These are phyloP conservation scores for Manis javanica DNA, from an alignment of 2,797 vertebrate genomes.

Conservation along the genomic window DNA sequence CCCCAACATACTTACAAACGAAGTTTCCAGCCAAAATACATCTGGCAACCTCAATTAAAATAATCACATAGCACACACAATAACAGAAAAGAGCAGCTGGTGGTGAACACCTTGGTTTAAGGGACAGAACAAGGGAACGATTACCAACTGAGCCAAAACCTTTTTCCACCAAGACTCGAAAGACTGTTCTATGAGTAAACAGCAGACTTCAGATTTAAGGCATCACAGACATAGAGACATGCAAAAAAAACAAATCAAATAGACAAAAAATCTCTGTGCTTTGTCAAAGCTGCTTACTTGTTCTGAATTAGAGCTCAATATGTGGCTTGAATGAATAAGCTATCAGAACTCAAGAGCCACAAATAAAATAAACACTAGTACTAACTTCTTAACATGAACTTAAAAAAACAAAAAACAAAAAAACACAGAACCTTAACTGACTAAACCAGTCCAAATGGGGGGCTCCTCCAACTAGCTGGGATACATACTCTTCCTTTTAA, in stretches of 20 bases:
- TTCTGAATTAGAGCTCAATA: neutral
- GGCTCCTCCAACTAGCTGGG: neutral
- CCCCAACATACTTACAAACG: neutral
- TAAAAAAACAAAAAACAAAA: too few species aligned
- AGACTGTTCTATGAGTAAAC: neutral
- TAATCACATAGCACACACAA: neutral
- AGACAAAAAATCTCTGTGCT: neutral
- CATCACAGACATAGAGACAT: neutral
- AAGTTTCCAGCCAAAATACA: neutral
- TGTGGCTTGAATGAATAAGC: neutral
- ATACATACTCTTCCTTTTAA: neutral
- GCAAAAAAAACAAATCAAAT: neutral
- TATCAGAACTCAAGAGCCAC: neutral
- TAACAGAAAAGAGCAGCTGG: neutral
- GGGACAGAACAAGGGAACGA: neutral
- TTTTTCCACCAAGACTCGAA: neutral
- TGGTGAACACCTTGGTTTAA: neutral
- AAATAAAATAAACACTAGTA: neutral
- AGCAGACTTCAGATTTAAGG: neutral
- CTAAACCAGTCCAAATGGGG: neutral
- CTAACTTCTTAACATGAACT: neutral
- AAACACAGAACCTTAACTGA: neutral
- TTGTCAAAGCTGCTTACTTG: neutral
- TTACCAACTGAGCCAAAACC: neutral
- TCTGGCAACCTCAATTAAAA: neutral